Evolutionary conservation across 2,113 vertebrate genomes (phyloP), one percentile per base, ranked within the genome.

Genomic region (Collichthys lucidus): DNA sequence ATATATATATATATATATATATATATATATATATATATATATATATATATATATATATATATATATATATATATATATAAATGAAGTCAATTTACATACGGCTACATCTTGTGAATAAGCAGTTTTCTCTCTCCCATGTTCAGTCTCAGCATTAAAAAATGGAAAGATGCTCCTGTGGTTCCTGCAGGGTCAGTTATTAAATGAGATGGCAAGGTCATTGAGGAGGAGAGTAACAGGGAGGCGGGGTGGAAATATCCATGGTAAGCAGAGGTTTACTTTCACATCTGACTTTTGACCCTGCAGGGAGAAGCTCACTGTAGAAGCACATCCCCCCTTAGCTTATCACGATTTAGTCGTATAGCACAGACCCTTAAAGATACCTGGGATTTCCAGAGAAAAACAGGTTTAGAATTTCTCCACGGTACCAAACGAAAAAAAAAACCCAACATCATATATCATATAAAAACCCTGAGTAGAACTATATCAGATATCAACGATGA

Each of bases 131-230:
- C 42, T 14, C 10, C 49, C 40, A 6, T n/a, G 7, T 60, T 59
- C 47, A 44, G 4, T 49, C 0, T 74, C 11, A 47, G 31, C 11
- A 59, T 17, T 11, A 62, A 65, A 26, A 29, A 55, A 63, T 20
- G n/a, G 31, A 22, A 60, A 40, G 17, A 70, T 66, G 74, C 22
- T 64, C 6, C 55, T 46, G 31, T 22, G 55, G 11, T 19, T 66
- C 24, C 5, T 62, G 64, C 11, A 5, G 62, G 74, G 77, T 86
- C 61, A 46, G 17, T 14, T 57, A 35, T 35, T 69, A 74, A 89
- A 65, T 64, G 53, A 83, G 68, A 82, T 31, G 80, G 22, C 74
- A 89, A 83, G 81, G 75, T 86, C 69, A 67, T 10, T n/a, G 46
- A 74, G 44, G 47, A 73, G 74, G 31, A 76, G 53, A 22, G 19